Evolutionary conservation across 1,140 invertebrate genomes (phyloP).

Genomic region (Ctenoplectra terminalis): DNA sequence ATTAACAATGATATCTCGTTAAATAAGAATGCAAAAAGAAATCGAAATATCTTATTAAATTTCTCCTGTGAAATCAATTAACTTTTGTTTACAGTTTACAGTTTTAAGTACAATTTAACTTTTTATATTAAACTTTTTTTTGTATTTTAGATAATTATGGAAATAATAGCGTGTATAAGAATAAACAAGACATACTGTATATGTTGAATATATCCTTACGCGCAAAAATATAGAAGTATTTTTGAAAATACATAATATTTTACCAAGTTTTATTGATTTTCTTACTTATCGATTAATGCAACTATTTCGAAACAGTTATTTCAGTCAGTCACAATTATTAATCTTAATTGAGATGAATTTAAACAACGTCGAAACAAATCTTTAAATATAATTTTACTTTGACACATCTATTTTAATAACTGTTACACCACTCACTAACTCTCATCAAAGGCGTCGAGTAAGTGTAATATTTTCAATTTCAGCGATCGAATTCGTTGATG

Average conservation of each 20-base stretch:
- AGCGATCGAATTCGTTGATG: conserved; percentile 88
- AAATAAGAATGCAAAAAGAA: no score
- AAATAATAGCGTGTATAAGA: no score
- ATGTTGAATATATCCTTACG: no score
- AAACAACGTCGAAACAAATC: neutral
- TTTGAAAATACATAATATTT: neutral
- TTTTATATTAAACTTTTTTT: no score
- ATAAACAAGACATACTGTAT: no score
- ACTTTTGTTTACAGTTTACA: no score
- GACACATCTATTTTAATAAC: neutral
- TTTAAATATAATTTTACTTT: neutral
- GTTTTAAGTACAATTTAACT: no score
- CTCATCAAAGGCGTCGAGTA: neutral
- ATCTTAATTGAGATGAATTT: neutral
- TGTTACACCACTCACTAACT: neutral
- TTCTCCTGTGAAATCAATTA: no score
- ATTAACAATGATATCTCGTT: no score
- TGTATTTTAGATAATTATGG: no score
- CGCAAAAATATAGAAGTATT: neutral
- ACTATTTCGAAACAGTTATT: neutral
- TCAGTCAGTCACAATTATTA: neutral
- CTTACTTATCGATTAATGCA: neutral
- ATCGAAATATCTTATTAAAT: no score
- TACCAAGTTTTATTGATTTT: neutral
- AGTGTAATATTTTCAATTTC: neutral